phyloP scores from a whole-genome alignment of 2,113 vertebrate genomes.

The Mandrillus leucophaeus region DNA sequence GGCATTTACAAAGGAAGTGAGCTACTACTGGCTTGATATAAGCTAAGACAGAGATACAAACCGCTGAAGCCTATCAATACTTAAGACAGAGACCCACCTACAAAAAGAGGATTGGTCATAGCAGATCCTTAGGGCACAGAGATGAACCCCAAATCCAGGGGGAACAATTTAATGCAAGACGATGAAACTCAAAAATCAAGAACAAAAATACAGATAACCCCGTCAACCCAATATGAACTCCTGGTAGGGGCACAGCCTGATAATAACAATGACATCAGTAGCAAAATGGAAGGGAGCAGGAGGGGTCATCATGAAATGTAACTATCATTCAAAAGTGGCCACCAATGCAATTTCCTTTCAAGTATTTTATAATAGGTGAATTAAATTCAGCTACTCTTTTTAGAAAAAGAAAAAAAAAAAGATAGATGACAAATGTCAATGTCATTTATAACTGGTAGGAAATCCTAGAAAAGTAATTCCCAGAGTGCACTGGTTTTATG shows the following conservation, averaged over 20 bases:
- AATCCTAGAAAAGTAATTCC: slow-evolving; percentile 32
- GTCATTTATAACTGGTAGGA: background rate
- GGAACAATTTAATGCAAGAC: slow-evolving; percentile 9
- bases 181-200: background rate
- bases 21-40: background rate
- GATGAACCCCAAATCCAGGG: background rate
- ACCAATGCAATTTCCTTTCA: background rate
- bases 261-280: background rate
- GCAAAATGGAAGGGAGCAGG: background rate
- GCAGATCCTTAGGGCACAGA: background rate
- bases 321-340: background rate
- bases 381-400: background rate
- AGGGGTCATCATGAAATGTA: background rate
- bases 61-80: background rate
- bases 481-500: background rate
- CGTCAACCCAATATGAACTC: background rate
- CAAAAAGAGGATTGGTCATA: background rate
- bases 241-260: background rate
- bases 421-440: background rate
- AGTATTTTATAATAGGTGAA: background rate
- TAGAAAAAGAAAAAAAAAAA: background rate
- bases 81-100: background rate
- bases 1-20: background rate
- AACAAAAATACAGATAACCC: background rate
- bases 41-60: background rate